Percentiles rank a stretch among this genome's conserved stretches.
These are phyloP conservation scores for Mustelus asterias DNA, from an alignment of 2,113 vertebrate genomes.

Conservation along the genomic window DNA sequence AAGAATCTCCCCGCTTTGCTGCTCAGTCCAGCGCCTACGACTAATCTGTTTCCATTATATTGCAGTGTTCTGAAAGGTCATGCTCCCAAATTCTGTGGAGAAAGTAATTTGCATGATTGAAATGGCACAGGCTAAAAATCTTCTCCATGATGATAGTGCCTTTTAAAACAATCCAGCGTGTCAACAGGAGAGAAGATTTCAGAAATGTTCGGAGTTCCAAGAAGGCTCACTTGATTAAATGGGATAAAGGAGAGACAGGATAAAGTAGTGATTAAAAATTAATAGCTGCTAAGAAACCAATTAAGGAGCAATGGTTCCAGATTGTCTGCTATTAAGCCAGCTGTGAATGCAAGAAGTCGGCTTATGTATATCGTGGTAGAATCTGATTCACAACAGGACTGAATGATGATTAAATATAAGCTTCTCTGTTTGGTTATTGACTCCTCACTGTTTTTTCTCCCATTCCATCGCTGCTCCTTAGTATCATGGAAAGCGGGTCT, in stretches of 20 bases:
- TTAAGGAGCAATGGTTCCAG: background rate
- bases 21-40: background rate
- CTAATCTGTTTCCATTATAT: background rate
- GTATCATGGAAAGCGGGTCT: no score
- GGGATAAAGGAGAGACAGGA: background rate
- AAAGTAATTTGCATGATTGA: background rate
- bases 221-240: background rate
- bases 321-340: background rate
- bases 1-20: background rate
- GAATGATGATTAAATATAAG: background rate
- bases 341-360: background rate
- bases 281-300: slow-evolving; percentile 29
- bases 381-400: background rate
- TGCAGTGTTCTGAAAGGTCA: background rate
- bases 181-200: background rate
- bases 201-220: background rate
- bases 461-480: background rate
- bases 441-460: background rate
- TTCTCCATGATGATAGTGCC: background rate
- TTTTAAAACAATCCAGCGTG: background rate
- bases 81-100: background rate
- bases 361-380: background rate
- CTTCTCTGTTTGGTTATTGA: background rate
- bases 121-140: background rate
- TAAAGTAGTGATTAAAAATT: slow-evolving; percentile 22